A percentile compares a stretch with the other conserved stretches of the same genome.
Conservation (phyloP, 2,797 vertebrate species). For the Vespertilio murinus region DNA sequence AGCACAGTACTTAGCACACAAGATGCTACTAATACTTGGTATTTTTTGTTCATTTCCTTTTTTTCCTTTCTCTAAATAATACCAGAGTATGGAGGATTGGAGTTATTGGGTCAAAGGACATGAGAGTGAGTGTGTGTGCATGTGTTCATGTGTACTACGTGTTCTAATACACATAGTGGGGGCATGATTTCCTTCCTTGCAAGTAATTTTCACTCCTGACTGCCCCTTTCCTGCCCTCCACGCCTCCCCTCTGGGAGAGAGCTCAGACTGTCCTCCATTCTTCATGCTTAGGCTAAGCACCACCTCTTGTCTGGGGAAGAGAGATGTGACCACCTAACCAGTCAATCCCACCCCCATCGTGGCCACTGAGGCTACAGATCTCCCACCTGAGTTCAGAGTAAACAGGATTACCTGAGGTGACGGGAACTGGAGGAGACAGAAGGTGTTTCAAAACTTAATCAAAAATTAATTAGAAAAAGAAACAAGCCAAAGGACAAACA, state of each 20-base stretch:
- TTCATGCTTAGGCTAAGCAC: background rate
- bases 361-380: background rate
- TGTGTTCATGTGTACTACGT: rapidly evolving
- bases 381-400: background rate
- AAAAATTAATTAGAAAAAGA: slow-evolving; percentile 85
- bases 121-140: background rate
- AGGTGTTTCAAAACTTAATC: slow-evolving; percentile 83
- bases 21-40: no score
- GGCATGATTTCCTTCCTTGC: background rate
- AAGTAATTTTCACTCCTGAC: background rate
- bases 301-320: background rate
- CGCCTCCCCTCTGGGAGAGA: background rate
- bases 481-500: slow-evolving; percentile 85
- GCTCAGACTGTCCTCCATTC: background rate
- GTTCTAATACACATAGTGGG: rapidly evolving
- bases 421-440: slow-evolving; percentile 77
- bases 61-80: background rate
- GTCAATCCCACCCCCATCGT: background rate
- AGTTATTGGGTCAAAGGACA: background rate
- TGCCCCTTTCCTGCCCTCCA: no score
- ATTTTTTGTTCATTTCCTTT: background rate
- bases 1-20: background rate
- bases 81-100: background rate
- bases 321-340: background rate
- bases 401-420: slow-evolving; percentile 68